Percentiles rank a stretch among this genome's conserved stretches.
These are phyloP conservation scores for Equus przewalskii DNA, from an alignment of 2,113 vertebrate genomes.

Conservation along the genomic window DNA sequence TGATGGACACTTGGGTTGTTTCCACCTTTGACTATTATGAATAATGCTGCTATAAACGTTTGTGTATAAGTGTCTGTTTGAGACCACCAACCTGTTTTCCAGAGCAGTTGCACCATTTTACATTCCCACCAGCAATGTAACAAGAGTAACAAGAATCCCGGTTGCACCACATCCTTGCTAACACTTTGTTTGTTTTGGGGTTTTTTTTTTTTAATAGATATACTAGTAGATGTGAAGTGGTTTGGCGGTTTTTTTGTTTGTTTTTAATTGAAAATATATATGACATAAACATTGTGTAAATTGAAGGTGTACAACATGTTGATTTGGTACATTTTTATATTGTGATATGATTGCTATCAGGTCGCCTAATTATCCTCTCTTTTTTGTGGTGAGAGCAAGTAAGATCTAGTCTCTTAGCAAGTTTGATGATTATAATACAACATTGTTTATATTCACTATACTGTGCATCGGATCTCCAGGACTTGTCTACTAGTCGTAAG, in stretches of 20 bases:
- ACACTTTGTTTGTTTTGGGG: neutral
- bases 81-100: neutral
- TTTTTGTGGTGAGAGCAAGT: neutral
- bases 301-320: neutral
- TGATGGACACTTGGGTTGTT: neutral
- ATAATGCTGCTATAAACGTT: accelerated
- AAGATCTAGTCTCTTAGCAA: neutral
- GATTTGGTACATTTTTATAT: neutral
- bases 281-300: neutral
- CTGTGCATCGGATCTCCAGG: too few relatives aligned
- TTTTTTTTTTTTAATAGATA: neutral
- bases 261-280: neutral
- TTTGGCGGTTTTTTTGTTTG: neutral
- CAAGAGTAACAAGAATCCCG: neutral
- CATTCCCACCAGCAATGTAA: neutral
- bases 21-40: neutral
- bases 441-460: neutral
- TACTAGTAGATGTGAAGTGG: too few relatives aligned
- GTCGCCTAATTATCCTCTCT: neutral
- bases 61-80: accelerated
- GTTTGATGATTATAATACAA: neutral
- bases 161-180: neutral
- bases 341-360: neutral
- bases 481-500: neutral
- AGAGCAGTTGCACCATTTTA: neutral